Conservation (phyloP, 2,888 invertebrate species). For the Coenonympha glycerion region DNA sequence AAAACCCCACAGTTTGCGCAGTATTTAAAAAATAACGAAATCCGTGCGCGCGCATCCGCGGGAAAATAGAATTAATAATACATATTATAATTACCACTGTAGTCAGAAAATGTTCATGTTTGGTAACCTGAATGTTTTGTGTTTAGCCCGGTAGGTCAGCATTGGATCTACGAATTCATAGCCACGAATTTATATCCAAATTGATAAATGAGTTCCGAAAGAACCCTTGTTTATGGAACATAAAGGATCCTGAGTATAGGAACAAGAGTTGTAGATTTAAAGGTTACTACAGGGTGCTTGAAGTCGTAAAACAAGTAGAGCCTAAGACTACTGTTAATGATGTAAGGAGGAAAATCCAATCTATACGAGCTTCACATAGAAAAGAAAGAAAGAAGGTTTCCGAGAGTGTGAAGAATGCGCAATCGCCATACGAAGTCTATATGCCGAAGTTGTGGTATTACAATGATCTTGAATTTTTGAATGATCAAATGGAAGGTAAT, state of each 20-base stretch:
- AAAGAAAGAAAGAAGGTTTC: background rate
- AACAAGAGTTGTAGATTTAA: background rate
- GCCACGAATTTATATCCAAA: background rate
- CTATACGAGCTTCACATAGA: background rate
- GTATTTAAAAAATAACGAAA: too few species aligned
- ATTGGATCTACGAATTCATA: background rate
- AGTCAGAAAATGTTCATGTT: too few species aligned
- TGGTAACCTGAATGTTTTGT: too few species aligned
- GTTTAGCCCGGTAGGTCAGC: background rate
- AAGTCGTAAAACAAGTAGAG: background rate
- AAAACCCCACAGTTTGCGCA: too few species aligned
- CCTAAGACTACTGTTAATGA: background rate
- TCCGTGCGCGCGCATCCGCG: too few species aligned
- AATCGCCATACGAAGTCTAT: background rate
- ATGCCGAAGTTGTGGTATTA: conserved; percentile 6
- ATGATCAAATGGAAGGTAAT: background rate
- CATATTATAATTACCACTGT: too few species aligned
- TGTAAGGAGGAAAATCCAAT: background rate
- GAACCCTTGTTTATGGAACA: conserved; percentile 1
- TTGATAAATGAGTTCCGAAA: background rate
- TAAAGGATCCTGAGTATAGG: background rate
- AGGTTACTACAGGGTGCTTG: background rate
- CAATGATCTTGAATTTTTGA: background rate
- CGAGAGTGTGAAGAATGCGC: background rate
- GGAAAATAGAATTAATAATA: too few species aligned